Base-by-base conservation (phyloP, 2,797 vertebrate species). In the Helarctos malayanus region DNA sequence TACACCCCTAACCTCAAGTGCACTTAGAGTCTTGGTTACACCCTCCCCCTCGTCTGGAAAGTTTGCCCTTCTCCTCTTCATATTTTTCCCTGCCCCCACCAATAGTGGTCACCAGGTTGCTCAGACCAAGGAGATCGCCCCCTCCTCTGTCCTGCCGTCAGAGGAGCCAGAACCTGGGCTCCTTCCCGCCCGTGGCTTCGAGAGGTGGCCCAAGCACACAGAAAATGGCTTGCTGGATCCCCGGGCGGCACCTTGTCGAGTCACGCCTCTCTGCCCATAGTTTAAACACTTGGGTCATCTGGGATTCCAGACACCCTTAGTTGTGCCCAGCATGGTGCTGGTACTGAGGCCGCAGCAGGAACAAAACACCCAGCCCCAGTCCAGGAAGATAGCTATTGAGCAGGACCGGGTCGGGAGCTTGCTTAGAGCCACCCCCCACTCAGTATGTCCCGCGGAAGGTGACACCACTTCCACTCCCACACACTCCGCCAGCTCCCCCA, bases 401-500 rank as follows among this genome's bases (percentile, higher is more conserved):
- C n/a, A 27, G 29, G 25, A 10, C 38, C 1, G 0, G 15, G 12
- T 21, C 18, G 0, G 13, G 45, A 57, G 25, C 19, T 27, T n/a
- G 32, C 71, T 49, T 16, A 41, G 38, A 75, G 38, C 35, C 4
- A 7, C 41, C 68, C 65, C 59, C n/a, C 19, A 29, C 15, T 38
- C 63, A 21, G 19, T n/a, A 57, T 18, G 8, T 49, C 21, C 75
- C 12, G 3, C 32, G 23, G 52, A 65, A 59, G 61, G n/a, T 1
- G 4, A 27, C 27, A 38, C 18, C 35, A 41, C 21, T 11, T 14
- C 75, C 23, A 76, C 6, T 29, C 23, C 4, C 32, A 82, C 69
- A 84, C 38, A 54, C 57, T 54, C 49, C 14, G 0, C 45, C 38
- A 38, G 38, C 47, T 38, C 12, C 23, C 29, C 68, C 18, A 35